Conservation (phyloP, 2,888 invertebrate species). For the Azorinus chamasolen region DNA sequence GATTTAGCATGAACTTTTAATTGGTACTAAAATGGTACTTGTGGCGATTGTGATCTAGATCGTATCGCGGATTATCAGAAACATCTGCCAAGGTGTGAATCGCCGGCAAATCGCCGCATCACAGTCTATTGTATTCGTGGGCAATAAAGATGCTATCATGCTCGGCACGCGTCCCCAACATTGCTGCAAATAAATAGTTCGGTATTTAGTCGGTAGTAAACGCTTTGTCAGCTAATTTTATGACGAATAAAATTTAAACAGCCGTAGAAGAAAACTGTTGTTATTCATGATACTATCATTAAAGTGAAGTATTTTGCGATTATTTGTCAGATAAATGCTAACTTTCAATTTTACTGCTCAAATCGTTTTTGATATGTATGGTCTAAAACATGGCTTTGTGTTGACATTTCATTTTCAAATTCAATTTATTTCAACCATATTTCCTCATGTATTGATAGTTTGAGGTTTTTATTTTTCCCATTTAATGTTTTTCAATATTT, state of each 20-base stretch:
- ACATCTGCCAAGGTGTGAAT: slow-evolving; percentile 56
- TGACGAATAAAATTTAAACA: slow-evolving; percentile 19
- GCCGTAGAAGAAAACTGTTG: not conserved
- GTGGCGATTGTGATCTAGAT: slow-evolving; percentile 41
- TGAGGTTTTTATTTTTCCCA: no score
- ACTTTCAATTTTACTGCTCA: no score
- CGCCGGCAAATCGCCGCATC: slow-evolving; percentile 43
- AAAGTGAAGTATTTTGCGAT: no score
- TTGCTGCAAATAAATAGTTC: slow-evolving; percentile 47
- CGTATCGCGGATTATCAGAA: slow-evolving; percentile 57
- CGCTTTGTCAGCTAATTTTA: slow-evolving; percentile 44
- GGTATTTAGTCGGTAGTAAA: slow-evolving; percentile 45
- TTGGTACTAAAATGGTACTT: slow-evolving; percentile 43
- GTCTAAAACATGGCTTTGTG: no score
- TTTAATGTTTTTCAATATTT: no score
- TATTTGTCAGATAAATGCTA: no score
- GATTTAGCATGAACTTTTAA: slow-evolving; percentile 42
- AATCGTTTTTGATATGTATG: no score
- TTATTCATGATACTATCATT: no score
- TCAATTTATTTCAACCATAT: no score
- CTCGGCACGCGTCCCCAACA: slow-evolving; percentile 50
- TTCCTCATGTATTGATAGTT: no score
- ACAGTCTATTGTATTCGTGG: slow-evolving; percentile 43
- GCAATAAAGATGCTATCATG: slow-evolving; percentile 65
- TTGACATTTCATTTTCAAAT: no score